Percentiles rank a stretch among this genome's conserved stretches.
These are phyloP conservation scores for Dione vanillae DNA, from an alignment of 2,888 invertebrate genomes.

Conservation along the genomic window DNA sequence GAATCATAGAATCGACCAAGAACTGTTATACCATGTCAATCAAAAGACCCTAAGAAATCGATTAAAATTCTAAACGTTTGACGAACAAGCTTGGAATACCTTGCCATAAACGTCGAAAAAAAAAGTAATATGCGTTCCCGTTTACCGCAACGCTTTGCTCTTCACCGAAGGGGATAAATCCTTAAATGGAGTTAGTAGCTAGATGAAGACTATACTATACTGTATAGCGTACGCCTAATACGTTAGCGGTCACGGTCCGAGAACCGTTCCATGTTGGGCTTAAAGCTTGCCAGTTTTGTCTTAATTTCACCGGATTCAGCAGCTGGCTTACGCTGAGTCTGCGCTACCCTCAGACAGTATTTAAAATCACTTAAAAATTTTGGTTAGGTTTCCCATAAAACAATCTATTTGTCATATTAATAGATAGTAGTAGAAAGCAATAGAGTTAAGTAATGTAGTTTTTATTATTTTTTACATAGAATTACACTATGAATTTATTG, in stretches of 20 bases:
- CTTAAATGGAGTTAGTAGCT: constrained; percentile 57
- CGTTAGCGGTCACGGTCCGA: constrained; percentile 52
- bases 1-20: constrained; percentile 28
- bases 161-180: constrained; percentile 58
- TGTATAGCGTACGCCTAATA: constrained; percentile 48
- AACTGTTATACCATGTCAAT: constrained; percentile 41
- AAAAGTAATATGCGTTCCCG: constrained; percentile 48
- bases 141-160: constrained; percentile 44
- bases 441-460: too few species aligned
- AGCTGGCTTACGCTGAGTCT: constrained; percentile 17
- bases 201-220: constrained; percentile 6
- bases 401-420: neutral
- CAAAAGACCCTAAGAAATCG: constrained; percentile 43
- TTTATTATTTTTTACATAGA: too few species aligned
- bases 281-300: constrained; percentile 42
- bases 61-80: constrained; percentile 45
- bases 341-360: constrained; percentile 13
- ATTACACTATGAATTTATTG: neutral
- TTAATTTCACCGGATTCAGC: constrained; percentile 26
- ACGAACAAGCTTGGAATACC: constrained; percentile 41
- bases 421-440: too few species aligned
- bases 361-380: neutral
- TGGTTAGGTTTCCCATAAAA: neutral
- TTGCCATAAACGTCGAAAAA: constrained; percentile 40
- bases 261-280: constrained; percentile 48